phyloP scores from a whole-genome alignment of 2,113 vertebrate genomes.

The Herpetotheres cachinnans region DNA sequence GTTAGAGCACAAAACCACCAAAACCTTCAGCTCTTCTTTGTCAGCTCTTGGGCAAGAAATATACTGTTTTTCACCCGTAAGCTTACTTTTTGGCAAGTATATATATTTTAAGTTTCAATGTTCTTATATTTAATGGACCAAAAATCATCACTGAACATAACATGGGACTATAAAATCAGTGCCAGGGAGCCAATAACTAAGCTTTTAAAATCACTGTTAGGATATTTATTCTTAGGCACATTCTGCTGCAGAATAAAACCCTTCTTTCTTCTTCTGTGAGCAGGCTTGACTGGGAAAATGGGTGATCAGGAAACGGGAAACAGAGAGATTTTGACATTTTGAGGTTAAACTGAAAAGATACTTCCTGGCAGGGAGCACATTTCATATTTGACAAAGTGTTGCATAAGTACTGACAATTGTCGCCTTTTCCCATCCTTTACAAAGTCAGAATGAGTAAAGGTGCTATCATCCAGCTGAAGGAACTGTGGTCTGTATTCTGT shows the following conservation, averaged over 20 bases:
- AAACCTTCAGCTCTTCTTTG: neutral
- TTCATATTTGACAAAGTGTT: slow-evolving; percentile 35
- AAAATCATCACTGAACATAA: neutral
- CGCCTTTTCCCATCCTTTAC: neutral
- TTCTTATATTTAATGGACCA: neutral
- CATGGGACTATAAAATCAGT: neutral
- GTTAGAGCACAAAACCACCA: neutral
- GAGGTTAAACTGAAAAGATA: slow-evolving; percentile 60
- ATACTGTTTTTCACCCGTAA: neutral
- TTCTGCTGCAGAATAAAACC: neutral
- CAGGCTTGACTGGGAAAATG: neutral
- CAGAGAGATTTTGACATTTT: slow-evolving; percentile 58
- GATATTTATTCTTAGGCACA: neutral
- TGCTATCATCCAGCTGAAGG: slow-evolving; percentile 4
- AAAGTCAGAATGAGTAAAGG: neutral
- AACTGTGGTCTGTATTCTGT: slow-evolving; percentile 19
- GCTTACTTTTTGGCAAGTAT: neutral
- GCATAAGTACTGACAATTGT: slow-evolving; percentile 30
- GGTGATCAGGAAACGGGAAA: neutral
- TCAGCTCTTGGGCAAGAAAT: neutral
- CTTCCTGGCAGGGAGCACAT: slow-evolving; percentile 34
- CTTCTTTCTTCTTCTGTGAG: neutral
- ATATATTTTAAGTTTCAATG: neutral
- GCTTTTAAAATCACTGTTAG: neutral
- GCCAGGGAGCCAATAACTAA: neutral